Conservation (phyloP, 2,888 invertebrate genomes). For the Busseola fusca region DNA sequence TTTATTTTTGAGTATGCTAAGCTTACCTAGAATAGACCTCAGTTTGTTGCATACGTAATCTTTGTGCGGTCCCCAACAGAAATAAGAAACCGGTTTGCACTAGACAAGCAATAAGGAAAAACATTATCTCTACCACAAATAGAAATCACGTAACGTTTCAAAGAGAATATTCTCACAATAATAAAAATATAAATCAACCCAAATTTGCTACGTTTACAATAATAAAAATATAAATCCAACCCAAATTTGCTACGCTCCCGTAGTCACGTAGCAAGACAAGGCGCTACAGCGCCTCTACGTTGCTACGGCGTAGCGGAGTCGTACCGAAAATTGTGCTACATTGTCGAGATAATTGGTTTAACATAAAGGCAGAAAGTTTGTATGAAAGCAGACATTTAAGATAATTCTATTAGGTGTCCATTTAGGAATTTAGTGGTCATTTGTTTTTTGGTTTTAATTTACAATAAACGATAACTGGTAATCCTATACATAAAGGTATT, state of each 20-base stretch:
- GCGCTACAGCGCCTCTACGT: slow-evolving; percentile 23
- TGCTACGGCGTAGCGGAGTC: slow-evolving; percentile 6
- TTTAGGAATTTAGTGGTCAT: not conserved
- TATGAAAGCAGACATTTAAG: not conserved
- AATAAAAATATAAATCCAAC: slow-evolving; percentile 18
- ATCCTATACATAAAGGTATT: too few species aligned
- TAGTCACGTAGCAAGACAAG: slow-evolving; percentile 42
- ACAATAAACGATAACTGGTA: too few species aligned
- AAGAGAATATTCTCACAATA: not conserved
- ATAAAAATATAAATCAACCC: too few species aligned
- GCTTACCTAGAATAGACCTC: too few species aligned
- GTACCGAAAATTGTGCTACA: slow-evolving; percentile 15
- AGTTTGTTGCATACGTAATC: too few species aligned
- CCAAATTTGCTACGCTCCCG: slow-evolving; percentile 19
- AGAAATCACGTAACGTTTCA: not conserved
- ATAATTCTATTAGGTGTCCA: slow-evolving; percentile 2
- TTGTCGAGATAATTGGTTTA: slow-evolving; percentile 17
- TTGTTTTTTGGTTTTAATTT: not conserved
- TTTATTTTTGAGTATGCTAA: too few species aligned
- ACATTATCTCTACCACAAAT: not conserved
- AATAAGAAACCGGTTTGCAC: not conserved
- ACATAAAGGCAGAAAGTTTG: not conserved
- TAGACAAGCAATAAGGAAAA: not conserved
- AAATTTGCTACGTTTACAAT: too few species aligned
- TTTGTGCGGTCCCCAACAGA: too few species aligned